Evolutionary conservation across 2,797 vertebrate species (phyloP).

Genomic region (Leptodactylus fallax): DNA sequence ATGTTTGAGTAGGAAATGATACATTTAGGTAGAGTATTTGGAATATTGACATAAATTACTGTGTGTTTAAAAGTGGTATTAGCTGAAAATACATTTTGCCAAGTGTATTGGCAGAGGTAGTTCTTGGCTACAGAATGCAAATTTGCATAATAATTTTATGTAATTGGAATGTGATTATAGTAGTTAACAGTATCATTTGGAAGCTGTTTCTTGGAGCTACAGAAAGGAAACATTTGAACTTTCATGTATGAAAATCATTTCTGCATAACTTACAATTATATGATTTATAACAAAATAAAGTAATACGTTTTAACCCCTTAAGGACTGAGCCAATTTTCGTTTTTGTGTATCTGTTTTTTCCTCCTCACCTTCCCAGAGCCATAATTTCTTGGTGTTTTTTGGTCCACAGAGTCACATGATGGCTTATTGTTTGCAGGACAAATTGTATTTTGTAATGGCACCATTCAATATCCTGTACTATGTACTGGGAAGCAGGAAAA

Average conservation of each 20-base stretch:
- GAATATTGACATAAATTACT: background rate
- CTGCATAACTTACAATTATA: background rate
- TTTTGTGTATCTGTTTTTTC: too few relatives aligned
- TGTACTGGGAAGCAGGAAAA: too few relatives aligned
- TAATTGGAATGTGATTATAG: conserved; percentile 41
- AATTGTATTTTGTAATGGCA: too few relatives aligned
- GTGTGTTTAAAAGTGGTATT: background rate
- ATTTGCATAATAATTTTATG: conserved; percentile 20
- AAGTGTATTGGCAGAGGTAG: conserved; percentile 21
- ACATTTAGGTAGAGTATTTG: background rate
- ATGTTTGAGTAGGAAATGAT: conserved; percentile 6
- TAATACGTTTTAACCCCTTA: too few relatives aligned
- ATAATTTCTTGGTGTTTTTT: too few relatives aligned
- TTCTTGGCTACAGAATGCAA: background rate
- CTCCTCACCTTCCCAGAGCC: too few relatives aligned
- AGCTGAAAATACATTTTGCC: conserved; percentile 9
- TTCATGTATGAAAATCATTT: background rate
- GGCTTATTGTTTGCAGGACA: too few relatives aligned
- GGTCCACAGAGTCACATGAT: too few relatives aligned
- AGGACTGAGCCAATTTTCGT: too few relatives aligned
- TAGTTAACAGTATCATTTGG: conserved; percentile 1
- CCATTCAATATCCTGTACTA: too few relatives aligned
- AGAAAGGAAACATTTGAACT: background rate
- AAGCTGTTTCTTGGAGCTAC: background rate
- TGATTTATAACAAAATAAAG: background rate